phyloP scores from a whole-genome alignment of 2,113 vertebrate species.

The Aviceda subcristata region DNA sequence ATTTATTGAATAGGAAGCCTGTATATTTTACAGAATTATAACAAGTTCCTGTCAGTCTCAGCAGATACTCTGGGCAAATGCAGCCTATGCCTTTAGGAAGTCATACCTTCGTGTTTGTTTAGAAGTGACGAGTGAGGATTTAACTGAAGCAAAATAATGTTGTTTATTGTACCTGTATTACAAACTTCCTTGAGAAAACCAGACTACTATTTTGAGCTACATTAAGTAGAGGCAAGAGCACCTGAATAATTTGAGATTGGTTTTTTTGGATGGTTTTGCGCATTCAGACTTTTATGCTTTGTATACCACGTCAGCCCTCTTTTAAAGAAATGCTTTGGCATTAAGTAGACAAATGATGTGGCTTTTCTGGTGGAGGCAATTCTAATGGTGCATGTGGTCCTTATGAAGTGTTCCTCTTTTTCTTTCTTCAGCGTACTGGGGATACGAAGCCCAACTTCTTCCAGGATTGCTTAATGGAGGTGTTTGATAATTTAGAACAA shows the following conservation, averaged over 20 bases:
- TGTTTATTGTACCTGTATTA: neutral
- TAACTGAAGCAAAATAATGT: neutral
- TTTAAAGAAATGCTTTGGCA: neutral
- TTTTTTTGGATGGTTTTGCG: neutral
- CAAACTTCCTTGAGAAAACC: neutral
- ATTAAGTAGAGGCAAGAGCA: neutral
- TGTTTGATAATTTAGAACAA: conserved; percentile 73
- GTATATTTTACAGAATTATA: neutral
- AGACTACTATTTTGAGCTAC: neutral
- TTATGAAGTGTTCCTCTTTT: neutral
- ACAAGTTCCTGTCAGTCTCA: neutral
- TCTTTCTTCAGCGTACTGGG: conserved; percentile 55
- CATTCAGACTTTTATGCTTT: neutral
- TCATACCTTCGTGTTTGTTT: neutral
- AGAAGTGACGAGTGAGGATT: neutral
- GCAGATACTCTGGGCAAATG: neutral
- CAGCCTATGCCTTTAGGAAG: neutral
- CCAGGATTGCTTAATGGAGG: conserved; percentile 78
- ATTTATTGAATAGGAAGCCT: neutral
- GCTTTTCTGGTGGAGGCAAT: neutral
- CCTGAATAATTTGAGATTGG: neutral
- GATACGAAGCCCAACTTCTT: conserved; percentile 77
- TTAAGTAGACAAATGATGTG: neutral
- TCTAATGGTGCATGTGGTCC: accelerated
- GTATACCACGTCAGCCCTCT: neutral